Conservation (phyloP, 2,888 invertebrate species). For the Crossocerus cetratus region DNA sequence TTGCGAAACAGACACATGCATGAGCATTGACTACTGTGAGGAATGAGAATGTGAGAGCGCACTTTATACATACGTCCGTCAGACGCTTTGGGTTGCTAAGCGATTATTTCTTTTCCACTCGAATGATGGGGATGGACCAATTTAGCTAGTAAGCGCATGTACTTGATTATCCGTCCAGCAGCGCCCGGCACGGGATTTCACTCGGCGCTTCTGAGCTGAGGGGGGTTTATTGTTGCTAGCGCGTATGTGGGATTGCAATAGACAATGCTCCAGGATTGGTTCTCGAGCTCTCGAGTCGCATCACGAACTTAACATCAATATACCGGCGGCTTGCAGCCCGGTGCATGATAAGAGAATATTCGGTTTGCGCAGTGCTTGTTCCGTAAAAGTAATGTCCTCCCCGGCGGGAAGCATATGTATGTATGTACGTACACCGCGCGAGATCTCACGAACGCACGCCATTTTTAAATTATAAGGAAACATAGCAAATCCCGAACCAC, state of each 20-base stretch:
- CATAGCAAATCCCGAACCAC: neutral
- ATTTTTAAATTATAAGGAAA: neutral
- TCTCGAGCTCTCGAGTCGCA: neutral
- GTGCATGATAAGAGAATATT: slow-evolving; percentile 15
- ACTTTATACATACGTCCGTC: too few species aligned
- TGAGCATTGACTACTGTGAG: too few species aligned
- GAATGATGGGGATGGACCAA: too few species aligned
- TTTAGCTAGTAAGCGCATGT: too few species aligned
- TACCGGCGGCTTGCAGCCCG: neutral
- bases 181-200: too few species aligned
- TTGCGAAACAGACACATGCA: too few species aligned
- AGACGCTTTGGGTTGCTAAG: too few species aligned
- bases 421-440: neutral
- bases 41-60: too few species aligned
- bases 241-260: neutral
- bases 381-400: neutral
- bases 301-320: slow-evolving; percentile 15
- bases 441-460: neutral
- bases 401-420: neutral
- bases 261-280: slow-evolving; percentile 3
- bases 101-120: too few species aligned
- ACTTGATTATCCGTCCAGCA: too few species aligned
- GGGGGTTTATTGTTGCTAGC: too few species aligned
- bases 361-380: neutral
- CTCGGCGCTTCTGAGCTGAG: too few species aligned